Percentiles rank a stretch among this genome's conserved stretches.
These are phyloP conservation scores for Daktulosphaira vitifoliae DNA, from an alignment of 1,140 invertebrate genomes.

Conservation along the genomic window DNA sequence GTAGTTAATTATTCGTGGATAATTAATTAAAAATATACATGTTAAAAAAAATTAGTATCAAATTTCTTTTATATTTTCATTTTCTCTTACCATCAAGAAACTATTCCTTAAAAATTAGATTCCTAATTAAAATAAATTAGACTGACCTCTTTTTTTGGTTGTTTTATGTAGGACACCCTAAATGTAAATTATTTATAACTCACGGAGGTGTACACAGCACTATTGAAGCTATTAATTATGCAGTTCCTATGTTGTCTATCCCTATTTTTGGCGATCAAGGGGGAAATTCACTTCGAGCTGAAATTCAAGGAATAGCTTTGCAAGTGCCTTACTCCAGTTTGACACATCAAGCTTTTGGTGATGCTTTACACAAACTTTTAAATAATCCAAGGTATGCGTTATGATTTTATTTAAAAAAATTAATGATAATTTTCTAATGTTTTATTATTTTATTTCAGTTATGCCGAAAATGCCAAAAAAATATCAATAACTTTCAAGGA, in stretches of 20 bases:
- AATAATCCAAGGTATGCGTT: neutral
- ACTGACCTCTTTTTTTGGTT: too few relatives aligned
- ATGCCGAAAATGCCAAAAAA: constrained; percentile 41
- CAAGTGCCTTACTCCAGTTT: neutral
- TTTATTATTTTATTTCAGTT: too few relatives aligned
- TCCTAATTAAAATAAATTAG: too few relatives aligned
- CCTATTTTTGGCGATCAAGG: constrained; percentile 45
- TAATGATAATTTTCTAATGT: too few relatives aligned
- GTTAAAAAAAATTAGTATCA: too few relatives aligned
- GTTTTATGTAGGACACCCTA: constrained; percentile 42
- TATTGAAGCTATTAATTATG: constrained; percentile 47
- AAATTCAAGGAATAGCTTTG: neutral
- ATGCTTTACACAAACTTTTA: neutral
- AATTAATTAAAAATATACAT: too few relatives aligned
- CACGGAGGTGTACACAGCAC: constrained; percentile 51
- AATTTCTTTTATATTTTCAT: too few relatives aligned
- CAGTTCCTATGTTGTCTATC: constrained; percentile 48
- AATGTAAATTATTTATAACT: constrained; percentile 48
- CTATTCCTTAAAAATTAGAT: too few relatives aligned
- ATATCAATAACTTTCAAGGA: constrained; percentile 45
- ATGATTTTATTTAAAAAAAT: too few relatives aligned
- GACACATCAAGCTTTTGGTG: neutral
- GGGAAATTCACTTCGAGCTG: constrained; percentile 8
- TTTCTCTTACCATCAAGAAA: too few relatives aligned
- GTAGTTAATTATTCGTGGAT: too few relatives aligned